Percentiles rank a stretch among this genome's conserved stretches.
phyloP scores from a whole-genome alignment of 2,797 vertebrate species.

The Euphonia xanthogaster region DNA sequence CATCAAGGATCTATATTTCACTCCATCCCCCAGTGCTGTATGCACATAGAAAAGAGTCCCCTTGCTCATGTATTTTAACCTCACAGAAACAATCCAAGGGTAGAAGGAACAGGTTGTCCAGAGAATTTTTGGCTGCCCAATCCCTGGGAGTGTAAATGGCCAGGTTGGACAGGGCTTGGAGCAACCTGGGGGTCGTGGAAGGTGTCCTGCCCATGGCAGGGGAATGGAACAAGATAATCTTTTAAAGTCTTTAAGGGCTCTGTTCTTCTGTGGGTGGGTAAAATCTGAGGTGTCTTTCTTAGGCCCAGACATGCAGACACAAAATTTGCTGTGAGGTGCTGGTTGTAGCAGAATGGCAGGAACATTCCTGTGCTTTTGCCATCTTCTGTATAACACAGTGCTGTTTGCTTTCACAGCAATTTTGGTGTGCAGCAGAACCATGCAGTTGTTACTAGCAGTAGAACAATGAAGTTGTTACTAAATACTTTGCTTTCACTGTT shows the following conservation, averaged over 20 bases:
- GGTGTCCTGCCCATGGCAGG: neutral
- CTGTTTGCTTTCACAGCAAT: neutral
- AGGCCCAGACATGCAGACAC: neutral
- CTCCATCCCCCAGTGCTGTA: neutral
- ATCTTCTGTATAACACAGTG: neutral
- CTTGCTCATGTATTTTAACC: neutral
- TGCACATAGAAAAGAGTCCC: neutral
- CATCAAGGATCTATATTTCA: neutral
- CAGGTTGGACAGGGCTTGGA: fast-evolving
- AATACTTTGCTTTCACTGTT: neutral
- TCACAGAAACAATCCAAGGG: neutral
- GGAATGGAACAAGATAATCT: fast-evolving
- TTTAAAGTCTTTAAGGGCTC: neutral
- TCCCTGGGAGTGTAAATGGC: neutral
- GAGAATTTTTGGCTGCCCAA: neutral
- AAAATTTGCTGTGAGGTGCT: neutral
- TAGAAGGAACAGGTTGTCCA: neutral
- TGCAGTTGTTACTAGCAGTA: neutral
- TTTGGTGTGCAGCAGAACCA: neutral
- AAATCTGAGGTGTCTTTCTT: neutral
- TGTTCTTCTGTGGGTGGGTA: neutral
- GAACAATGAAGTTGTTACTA: neutral
- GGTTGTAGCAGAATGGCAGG: neutral
- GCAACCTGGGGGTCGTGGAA: fast-evolving
- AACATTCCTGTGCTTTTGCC: neutral